Conservation (phyloP, 2,888 invertebrate species). For the Mesoligia furuncula region DNA sequence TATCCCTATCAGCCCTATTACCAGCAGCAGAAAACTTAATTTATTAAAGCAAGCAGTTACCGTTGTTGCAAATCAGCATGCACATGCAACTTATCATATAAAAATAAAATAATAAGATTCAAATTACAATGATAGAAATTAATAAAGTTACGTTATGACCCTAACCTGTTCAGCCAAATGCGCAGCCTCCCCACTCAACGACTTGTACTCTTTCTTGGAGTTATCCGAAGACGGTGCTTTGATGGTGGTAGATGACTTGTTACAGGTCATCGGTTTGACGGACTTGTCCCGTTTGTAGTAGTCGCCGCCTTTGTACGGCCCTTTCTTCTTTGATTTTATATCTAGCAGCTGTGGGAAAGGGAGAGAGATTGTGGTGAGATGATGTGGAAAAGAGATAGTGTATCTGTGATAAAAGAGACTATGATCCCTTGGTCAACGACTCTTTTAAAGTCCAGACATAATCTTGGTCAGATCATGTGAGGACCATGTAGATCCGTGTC, state of each 20-base stretch:
- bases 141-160: neutral
- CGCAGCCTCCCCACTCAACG: constrained; percentile 72
- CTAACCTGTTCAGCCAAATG: constrained; percentile 81
- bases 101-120: neutral
- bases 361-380: neutral
- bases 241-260: constrained; percentile 77
- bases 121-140: constrained; percentile 2
- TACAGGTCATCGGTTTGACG: constrained; percentile 64
- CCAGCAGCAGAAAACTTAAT: neutral
- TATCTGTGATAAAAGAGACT: neutral
- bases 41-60: neutral
- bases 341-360: constrained; percentile 67
- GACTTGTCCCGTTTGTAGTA: constrained; percentile 73
- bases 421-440: neutral
- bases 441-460: neutral
- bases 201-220: constrained; percentile 66
- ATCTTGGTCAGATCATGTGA: neutral
- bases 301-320: constrained; percentile 68
- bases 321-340: constrained; percentile 72
- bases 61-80: neutral
- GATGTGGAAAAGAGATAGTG: neutral
- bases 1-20: neutral
- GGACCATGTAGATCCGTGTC: neutral
- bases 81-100: neutral
- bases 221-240: constrained; percentile 70